Base-by-base conservation (phyloP, 1,140 invertebrate genomes). In the Achatina immaculata region DNA sequence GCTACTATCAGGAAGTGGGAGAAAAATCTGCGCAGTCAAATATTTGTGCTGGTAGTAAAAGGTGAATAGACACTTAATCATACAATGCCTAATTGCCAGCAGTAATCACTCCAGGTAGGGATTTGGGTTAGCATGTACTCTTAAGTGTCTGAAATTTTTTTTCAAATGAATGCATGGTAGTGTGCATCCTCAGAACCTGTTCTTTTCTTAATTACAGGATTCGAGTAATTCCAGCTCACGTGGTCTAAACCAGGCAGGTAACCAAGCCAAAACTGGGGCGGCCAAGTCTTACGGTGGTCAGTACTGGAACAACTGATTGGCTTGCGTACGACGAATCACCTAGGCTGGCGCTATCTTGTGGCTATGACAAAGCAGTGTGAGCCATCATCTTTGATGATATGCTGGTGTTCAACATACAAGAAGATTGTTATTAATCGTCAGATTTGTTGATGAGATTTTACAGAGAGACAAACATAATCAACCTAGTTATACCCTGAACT, bases 281-380 rank as follows among this genome's bases (percentile, higher is more conserved):
- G 36, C 62, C 14, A 78, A 78, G 42, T 45, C 40, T 48, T 78
- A 69, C 31, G 65, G 77, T 14, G 77, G 28, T 6, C 48, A 55
- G 48, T 78, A 78, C 77, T 78, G 77, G 77, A 78, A 78, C 65
- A 78, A 78, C 42, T 78, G 28, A 48, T 38, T 0, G 1, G 42
- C 7, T 45, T 24, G 7, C 4, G 16, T 55, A 55, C 19, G 16
- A 6, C 2, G 7, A 55, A 55, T 7, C 48, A 3, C 48, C 2
- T 3, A 55, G 7, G 48, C 19, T 55, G 48, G 16, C 48, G 16
- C 48, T 21, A 24, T 19, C 24, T 55, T 9, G 48, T 14, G 16
- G 48, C 16, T 14, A 6, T 7, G 4, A 19, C 16, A 21, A 55
- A 55, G 24, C n/a, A n/a, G n/a, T n/a, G n/a, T n/a, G n/a, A n/a